Evolutionary conservation across 2,888 invertebrate species (phyloP).

Genomic region (Incurvaria masculella): DNA sequence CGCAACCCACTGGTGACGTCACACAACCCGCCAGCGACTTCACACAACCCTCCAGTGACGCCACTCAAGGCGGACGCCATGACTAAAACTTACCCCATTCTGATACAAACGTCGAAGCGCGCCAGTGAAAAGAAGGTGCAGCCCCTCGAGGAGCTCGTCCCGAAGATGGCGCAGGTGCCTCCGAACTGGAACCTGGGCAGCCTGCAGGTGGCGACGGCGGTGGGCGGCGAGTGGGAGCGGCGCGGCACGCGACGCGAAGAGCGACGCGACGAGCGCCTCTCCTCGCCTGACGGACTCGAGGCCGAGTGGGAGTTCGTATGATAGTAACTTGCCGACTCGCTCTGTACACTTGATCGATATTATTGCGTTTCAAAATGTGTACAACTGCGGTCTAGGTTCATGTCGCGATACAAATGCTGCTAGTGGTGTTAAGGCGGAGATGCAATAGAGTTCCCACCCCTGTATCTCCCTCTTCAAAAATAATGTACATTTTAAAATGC

Average conservation of each 20-base stretch:
- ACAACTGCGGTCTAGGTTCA: too few species aligned
- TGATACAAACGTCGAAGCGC: slow-evolving; percentile 4
- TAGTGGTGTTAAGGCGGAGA: too few species aligned
- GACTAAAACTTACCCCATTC: background rate
- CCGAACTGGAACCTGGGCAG: slow-evolving; percentile 58
- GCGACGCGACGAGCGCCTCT: slow-evolving; percentile 15
- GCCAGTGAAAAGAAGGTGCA: slow-evolving; percentile 6
- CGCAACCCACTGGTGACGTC: slow-evolving; percentile 8
- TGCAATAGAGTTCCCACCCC: too few species aligned
- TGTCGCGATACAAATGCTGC: too few species aligned
- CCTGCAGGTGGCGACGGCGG: slow-evolving; percentile 27
- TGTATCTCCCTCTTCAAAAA: too few species aligned
- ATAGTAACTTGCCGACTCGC: slow-evolving; percentile 19
- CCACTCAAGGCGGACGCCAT: background rate
- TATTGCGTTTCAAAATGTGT: too few species aligned
- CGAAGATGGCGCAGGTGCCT: slow-evolving; percentile 52
- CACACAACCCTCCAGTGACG: slow-evolving; percentile 9
- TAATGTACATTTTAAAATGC: too few species aligned
- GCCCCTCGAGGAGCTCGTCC: slow-evolving; percentile 30
- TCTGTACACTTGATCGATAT: background rate
- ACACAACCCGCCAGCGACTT: slow-evolving; percentile 10
- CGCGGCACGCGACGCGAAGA: too few species aligned
- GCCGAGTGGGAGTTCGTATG: slow-evolving; percentile 49
- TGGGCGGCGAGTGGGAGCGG: background rate
- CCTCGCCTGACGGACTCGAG: slow-evolving; percentile 43